Base-by-base conservation (phyloP, 2,797 vertebrate genomes). In the Lepus townsendii region DNA sequence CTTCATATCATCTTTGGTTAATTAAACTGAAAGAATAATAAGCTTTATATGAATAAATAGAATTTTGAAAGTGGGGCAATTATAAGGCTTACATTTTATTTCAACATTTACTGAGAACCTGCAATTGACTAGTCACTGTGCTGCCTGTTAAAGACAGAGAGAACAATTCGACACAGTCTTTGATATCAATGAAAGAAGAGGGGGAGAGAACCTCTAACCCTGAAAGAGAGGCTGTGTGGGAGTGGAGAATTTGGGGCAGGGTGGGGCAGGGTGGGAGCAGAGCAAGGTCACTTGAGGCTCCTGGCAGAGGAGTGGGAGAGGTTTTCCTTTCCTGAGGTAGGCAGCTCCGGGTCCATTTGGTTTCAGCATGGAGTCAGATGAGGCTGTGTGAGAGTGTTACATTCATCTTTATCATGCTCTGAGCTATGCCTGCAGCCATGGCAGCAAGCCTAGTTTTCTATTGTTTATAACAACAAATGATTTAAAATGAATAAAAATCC, bases 391-490 rank as follows among this genome's bases (percentile, higher is more conserved):
- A 85, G 30, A 38, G 32, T 35, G 1, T 14, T 84, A 8, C 22
- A 69, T 38, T 80, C 27, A n/a, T 96, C 63, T 94, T 93, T 90
- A 73, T 93, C 91, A 63, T 47, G 69, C 50, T 76, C 54, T 79
- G 47, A 78, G 73, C 24, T 82, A 7, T 57, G 72, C 32, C 52
- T 47, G 47, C 9, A 68, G 50, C 68, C 2, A 52, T 85, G 90
- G 73, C 90, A 94, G 65, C 32, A 50, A 95, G 84, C 65, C 82
- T 93, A 68, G 84, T 78, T 91, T 85, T 94, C 84, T 75, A 84
- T 76, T 93, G 92, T 96, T 96, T 88, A 92, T 65, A 72, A 60
- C 60, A 91, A 94, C 94, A 96, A 95, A 88, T 94, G 60, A 85
- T 88, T 96, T 93, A 68, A 95, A 96, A 77, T 82, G 83, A 91